A percentile compares a stretch with the other conserved stretches of the same genome.
Conservation (phyloP, 2,888 invertebrate genomes). For the Rhagium mordax region DNA sequence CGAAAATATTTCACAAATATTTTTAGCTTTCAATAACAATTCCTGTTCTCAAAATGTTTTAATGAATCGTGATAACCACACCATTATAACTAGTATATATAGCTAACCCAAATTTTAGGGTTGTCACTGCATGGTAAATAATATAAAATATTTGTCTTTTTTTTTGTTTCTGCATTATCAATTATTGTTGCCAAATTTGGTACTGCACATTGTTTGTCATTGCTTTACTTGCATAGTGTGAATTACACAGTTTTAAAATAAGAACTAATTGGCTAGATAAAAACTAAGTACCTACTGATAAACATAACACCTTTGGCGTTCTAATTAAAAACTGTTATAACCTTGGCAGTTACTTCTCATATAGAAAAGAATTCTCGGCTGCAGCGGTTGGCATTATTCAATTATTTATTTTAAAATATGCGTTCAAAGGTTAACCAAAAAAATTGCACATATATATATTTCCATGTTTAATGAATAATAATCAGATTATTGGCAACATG, state of each 20-base stretch:
- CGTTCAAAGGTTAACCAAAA: background rate
- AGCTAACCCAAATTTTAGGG: too few relatives aligned
- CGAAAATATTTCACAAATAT: too few relatives aligned
- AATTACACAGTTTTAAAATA: too few relatives aligned
- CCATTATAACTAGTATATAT: too few relatives aligned
- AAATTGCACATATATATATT: background rate
- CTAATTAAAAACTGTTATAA: conserved; percentile 11
- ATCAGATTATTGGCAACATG: background rate
- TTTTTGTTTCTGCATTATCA: too few relatives aligned
- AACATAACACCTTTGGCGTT: conserved; percentile 21
- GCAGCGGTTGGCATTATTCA: background rate
- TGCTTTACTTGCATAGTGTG: conserved; percentile 19
- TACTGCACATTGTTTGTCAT: too few relatives aligned
- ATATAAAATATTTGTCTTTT: too few relatives aligned
- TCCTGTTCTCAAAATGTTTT: too few relatives aligned
- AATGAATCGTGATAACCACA: too few relatives aligned
- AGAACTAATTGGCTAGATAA: conserved; percentile 10
- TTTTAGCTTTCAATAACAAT: too few relatives aligned
- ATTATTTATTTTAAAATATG: conserved; percentile 14
- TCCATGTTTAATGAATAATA: background rate
- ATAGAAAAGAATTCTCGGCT: background rate
- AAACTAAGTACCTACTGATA: conserved; percentile 1
- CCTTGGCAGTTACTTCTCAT: conserved; percentile 22
- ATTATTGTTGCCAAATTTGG: too few relatives aligned
- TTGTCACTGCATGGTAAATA: too few relatives aligned